Evolutionary conservation across 2,888 invertebrate genomes (phyloP), one percentile per base, ranked within the genome.

Genomic region (Myopa tessellatipennis): DNA sequence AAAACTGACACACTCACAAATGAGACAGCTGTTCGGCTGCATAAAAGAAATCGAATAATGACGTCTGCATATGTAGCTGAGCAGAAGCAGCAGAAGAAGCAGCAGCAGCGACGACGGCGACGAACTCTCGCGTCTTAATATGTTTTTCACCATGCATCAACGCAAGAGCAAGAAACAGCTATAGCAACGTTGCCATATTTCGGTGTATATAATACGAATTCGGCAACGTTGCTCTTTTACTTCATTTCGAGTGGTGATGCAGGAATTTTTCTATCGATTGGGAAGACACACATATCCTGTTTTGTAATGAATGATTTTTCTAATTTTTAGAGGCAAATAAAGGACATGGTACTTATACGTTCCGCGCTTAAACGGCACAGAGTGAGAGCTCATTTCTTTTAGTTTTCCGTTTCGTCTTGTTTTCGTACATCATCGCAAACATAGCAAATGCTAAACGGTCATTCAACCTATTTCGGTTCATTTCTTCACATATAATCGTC

Each of bases 151-250:
- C 45, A 58, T 60, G 71, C 65, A 63, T 50, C 65, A 6, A 74
- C 74, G 63, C 55, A 63, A 34, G 63, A 63, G 73, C 50, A 61
- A 45, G 63, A 26, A 73, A 40, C 63, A 45, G 52, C 63, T 63
- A 60, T 50, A 16, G 75, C 75, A 26, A 68, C 75, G 75, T 75
- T 75, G 75, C 75, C 75, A 69, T 34, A 34, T 75, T 75, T 75
- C 75, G 16, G 40, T 16, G 26, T 45, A 26, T 65, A 68, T 68
- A 68, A 65, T 52, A 61, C 34, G 18, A 68, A 69, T 58, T 65
- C 58, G 75, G 75, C 75, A 75, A 75, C 75, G 69, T 45, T 60
- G 68, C 34, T 10, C 52, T 34, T 55, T 69, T 26, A 2, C 16
- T 69, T 50, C 38, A 26, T 50, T 45, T 45, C 45, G 10, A 8